A percentile compares a stretch with the other conserved stretches of the same genome.
phyloP scores from a whole-genome alignment of 2,888 invertebrate genomes.

The Molanna angustata region DNA sequence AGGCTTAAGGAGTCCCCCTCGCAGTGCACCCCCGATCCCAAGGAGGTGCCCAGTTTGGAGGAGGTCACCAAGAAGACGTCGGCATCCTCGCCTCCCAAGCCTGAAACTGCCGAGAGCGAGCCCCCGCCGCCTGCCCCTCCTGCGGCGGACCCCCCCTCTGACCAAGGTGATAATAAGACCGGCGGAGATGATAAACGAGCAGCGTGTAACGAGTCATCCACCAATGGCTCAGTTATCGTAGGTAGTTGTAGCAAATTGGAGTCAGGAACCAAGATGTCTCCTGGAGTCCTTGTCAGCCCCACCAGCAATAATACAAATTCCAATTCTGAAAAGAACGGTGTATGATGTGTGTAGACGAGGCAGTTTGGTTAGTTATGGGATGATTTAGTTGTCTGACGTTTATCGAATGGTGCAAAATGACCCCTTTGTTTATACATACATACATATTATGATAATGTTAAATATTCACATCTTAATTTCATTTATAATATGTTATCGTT shows the following conservation, averaged over 20 bases:
- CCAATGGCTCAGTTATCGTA: constrained; percentile 12
- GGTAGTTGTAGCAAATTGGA: constrained; percentile 9
- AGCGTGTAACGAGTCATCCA: constrained; percentile 1
- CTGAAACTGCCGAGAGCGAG: constrained; percentile 6
- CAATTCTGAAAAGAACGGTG: constrained; percentile 17
- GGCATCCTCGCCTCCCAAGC: neutral
- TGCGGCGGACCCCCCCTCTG: constrained; percentile 5
- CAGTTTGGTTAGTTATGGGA: no score
- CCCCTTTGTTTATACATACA: no score
- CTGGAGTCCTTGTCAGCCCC: constrained; percentile 14
- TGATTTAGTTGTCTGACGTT: neutral
- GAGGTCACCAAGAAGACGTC: no score
- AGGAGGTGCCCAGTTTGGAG: neutral
- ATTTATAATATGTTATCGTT: no score
- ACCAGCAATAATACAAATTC: no score
- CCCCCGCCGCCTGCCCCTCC: neutral
- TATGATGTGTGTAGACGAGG: constrained; percentile 12
- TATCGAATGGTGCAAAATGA: neutral
- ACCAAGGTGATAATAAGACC: constrained; percentile 13
- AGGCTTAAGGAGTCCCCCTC: constrained; percentile 9
- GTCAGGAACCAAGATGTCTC: neutral
- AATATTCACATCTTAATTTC: no score
- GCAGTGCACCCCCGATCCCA: neutral
- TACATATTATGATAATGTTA: no score
- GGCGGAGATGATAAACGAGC: neutral